Percentiles rank a stretch among this genome's conserved stretches.
phyloP scores from a whole-genome alignment of 2,888 invertebrate species.

The Philonicus albiceps region DNA sequence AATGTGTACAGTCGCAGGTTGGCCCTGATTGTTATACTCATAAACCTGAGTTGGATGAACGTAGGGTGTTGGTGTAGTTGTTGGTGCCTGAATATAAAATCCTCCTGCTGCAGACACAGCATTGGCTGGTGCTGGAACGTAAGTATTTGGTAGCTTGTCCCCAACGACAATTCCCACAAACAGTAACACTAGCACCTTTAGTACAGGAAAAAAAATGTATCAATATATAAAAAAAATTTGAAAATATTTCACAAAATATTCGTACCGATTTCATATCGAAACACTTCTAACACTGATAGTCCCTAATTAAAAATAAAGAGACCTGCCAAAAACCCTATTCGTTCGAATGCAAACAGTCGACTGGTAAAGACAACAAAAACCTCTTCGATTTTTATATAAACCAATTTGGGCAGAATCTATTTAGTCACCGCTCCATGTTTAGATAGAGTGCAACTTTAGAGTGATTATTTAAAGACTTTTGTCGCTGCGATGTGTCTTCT shows the following conservation, averaged over 20 bases:
- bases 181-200: slow-evolving; percentile 27
- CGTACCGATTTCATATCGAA: slow-evolving; percentile 4
- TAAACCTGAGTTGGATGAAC: background rate
- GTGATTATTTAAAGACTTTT: slow-evolving; percentile 3
- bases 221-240: no score
- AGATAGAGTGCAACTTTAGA: background rate
- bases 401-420: background rate
- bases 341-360: background rate
- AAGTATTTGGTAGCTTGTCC: slow-evolving; percentile 43
- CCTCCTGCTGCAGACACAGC: slow-evolving; percentile 46
- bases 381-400: slow-evolving; percentile 20
- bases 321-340: background rate
- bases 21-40: background rate
- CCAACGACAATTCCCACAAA: slow-evolving; percentile 44
- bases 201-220: background rate
- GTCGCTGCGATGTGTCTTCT: background rate
- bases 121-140: slow-evolving; percentile 45
- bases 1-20: slow-evolving; percentile 10
- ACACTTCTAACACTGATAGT: background rate
- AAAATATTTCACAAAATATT: background rate
- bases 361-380: background rate
- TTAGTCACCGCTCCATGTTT: slow-evolving; percentile 29
- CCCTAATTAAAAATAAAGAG: background rate
- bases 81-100: background rate
- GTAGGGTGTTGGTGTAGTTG: background rate